Conservation (phyloP, 1,140 invertebrate genomes). For the Ooceraea biroi region DNA sequence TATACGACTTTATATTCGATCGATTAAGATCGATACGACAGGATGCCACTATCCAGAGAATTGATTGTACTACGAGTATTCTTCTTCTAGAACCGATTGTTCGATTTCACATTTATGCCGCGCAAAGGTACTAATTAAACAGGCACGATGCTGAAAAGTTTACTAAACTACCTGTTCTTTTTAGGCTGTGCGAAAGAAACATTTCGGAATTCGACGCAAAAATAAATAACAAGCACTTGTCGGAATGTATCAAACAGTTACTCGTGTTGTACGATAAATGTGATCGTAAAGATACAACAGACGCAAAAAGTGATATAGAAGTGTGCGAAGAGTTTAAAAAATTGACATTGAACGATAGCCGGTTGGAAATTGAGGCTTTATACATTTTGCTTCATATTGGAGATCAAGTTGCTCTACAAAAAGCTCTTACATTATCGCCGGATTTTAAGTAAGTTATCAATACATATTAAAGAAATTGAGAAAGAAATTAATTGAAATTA, state of each 20-base stretch:
- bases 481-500: constrained; percentile 25
- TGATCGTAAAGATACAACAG: constrained; percentile 68
- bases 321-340: constrained; percentile 58
- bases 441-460: constrained; percentile 76
- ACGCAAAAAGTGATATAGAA: constrained; percentile 37
- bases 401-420: constrained; percentile 84
- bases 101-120: constrained; percentile 89
- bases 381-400: constrained; percentile 88
- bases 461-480: neutral
- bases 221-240: constrained; percentile 88
- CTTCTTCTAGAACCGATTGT: constrained; percentile 89
- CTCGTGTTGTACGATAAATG: constrained; percentile 87
- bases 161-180: neutral
- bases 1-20: constrained; percentile 93
- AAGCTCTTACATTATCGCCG: constrained; percentile 83
- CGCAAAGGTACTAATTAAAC: constrained; percentile 88
- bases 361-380: constrained; percentile 86
- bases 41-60: constrained; percentile 91
- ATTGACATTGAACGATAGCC: constrained; percentile 70
- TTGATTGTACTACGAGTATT: constrained; percentile 85
- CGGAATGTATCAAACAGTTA: constrained; percentile 88
- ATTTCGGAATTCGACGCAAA: constrained; percentile 87
- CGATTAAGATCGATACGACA: constrained; percentile 91
- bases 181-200: constrained; percentile 85
- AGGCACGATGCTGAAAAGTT: neutral